Percentiles rank a stretch among this genome's conserved stretches.
Evolutionary conservation across 2,113 vertebrate species (phyloP).

Genomic region (Penelope pileata): DNA sequence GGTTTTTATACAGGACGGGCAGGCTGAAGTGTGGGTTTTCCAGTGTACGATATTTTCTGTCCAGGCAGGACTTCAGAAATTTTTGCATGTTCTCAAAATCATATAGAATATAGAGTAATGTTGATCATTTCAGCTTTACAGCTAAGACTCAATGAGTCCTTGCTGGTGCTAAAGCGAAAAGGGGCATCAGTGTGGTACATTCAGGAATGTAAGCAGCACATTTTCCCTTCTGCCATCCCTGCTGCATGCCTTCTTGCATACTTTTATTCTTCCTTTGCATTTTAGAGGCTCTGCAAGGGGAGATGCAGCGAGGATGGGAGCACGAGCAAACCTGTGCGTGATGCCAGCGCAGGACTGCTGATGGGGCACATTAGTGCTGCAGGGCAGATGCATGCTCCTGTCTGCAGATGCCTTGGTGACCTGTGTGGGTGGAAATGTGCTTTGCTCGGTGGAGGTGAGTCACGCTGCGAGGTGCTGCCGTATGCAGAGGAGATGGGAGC

Average conservation of each 20-base stretch:
- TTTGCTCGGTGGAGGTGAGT: constrained; percentile 2
- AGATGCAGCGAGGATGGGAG: background rate
- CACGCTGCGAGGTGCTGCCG: background rate
- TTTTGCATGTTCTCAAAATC: no score
- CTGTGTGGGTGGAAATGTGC: background rate
- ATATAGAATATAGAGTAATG: no score
- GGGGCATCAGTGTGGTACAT: no score
- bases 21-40: background rate
- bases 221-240: background rate
- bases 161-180: background rate
- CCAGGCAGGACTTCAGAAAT: background rate
- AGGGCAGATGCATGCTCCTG: accelerated
- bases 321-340: accelerated
- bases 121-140: background rate
- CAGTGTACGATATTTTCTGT: background rate
- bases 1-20: background rate
- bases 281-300: background rate
- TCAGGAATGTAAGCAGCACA: background rate
- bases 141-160: background rate
- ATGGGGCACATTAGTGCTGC: background rate
- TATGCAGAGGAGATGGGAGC: background rate
- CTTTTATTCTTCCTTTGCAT: background rate
- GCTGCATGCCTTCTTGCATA: background rate
- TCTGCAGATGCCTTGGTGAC: accelerated
- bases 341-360: background rate